Base-by-base conservation (phyloP, 2,113 vertebrate species). In the Speoplatyrhinus poulsoni region DNA sequence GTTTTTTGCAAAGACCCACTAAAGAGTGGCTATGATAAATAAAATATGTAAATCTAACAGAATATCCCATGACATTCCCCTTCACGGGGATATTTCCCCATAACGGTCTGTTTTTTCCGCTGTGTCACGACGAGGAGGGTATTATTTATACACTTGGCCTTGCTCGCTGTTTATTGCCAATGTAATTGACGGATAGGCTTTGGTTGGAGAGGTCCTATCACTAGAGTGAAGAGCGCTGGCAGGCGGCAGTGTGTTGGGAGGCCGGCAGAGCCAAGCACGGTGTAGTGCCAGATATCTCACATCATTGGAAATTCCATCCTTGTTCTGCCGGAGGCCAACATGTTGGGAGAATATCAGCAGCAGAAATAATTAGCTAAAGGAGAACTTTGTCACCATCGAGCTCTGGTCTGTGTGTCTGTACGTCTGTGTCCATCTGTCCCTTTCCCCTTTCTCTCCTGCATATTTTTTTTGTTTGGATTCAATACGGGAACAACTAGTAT, bases 231-330 rank as follows among this genome's bases (percentile, higher is more conserved):
- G 75, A 80, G 75, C 78, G 79, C 84, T 90, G 82, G 83, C 87
- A 84, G 73, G 72, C 65, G 4, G 73, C 46, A 11, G 67, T 26
- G 70, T 4, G 11, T 46, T 6, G 74, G 77, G 79, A 80, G 67
- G 73, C 60, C 69, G 46, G 71, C 66, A 56, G 79, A 47, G 73
- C 81, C 77, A 72, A 78, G 47, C 56, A 72, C 60, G 69, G 66
- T 65, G 63, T 60, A 3, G 50, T 79, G 83, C 83, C 77, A 84
- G 79, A 46, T 77, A 70, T 77, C 81, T 85, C 73, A 77, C 76
- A 81, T 89, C 81, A 75, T 74, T 76, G 80, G 76, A 65, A 85
- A 82, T 81, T 80, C 80, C 70, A 79, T 85, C 72, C 84, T 80
- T n/a, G 60, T 52, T 63, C 50, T 50, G 77, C 78, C 62, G 59